phyloP scores from a whole-genome alignment of 2,888 invertebrate species.

The Idaea dimidiata region DNA sequence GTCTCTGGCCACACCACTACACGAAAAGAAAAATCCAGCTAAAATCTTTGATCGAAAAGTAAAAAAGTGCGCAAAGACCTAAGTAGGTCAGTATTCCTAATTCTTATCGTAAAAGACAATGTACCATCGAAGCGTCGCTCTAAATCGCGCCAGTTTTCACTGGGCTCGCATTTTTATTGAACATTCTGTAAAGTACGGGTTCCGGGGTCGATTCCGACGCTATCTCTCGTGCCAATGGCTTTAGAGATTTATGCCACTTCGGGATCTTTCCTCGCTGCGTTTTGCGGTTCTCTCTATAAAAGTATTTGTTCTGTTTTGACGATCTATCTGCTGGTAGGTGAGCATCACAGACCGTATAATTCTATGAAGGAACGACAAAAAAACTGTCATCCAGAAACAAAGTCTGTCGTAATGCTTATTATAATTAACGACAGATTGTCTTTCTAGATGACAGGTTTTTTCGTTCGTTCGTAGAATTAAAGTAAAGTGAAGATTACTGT shows the following conservation, averaged over 20 bases:
- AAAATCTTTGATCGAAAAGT: neutral
- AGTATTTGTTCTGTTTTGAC: too few relatives aligned
- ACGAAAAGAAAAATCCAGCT: neutral
- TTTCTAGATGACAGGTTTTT: too few relatives aligned
- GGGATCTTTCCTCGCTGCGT: neutral
- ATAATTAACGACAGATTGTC: too few relatives aligned
- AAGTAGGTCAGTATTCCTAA: neutral
- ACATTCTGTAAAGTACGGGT: neutral
- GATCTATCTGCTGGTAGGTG: too few relatives aligned
- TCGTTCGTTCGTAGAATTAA: too few relatives aligned
- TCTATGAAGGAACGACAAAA: too few relatives aligned
- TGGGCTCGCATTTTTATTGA: constrained; percentile 2
- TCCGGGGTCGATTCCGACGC: neutral
- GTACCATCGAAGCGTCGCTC: neutral
- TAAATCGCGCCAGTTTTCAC: constrained; percentile 1
- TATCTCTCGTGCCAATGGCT: constrained; percentile 4
- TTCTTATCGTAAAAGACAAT: neutral
- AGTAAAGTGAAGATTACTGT: too few relatives aligned
- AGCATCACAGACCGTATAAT: too few relatives aligned
- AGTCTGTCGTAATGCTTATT: too few relatives aligned
- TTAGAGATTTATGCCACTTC: neutral
- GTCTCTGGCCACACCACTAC: too few relatives aligned
- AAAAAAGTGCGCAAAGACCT: neutral
- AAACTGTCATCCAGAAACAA: too few relatives aligned
- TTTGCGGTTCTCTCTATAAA: neutral